Evolutionary conservation across 2,113 vertebrate species (phyloP).

Genomic region (Setophaga petechia): DNA sequence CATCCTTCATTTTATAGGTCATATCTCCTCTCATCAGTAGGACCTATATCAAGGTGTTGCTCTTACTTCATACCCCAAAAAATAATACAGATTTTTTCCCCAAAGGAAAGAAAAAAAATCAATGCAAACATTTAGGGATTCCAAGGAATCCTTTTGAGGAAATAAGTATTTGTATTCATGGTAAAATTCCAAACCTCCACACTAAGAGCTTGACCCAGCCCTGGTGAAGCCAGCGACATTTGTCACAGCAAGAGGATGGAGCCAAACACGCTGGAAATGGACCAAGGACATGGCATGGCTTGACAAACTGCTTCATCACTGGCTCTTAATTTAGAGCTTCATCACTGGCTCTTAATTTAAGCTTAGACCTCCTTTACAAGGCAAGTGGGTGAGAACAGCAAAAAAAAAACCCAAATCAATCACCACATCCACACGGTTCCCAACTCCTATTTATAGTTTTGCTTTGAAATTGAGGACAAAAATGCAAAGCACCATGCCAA

Average conservation of each 20-base stretch:
- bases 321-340: constrained; percentile 4
- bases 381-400: neutral
- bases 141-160: neutral
- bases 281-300: neutral
- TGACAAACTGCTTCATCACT: neutral
- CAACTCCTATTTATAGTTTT: constrained; percentile 31
- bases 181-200: neutral
- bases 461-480: constrained; percentile 8
- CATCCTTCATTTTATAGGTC: neutral
- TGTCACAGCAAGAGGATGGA: neutral
- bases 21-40: neutral
- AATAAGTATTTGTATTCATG: neutral
- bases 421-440: neutral
- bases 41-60: neutral
- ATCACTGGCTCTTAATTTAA: constrained; percentile 18
- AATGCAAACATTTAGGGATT: neutral
- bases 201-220: neutral
- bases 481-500: neutral
- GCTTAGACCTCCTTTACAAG: neutral
- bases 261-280: neutral
- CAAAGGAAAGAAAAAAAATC: neutral
- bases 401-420: neutral
- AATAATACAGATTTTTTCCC: neutral
- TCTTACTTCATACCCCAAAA: neutral
- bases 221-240: neutral